These are phyloP conservation scores for Tauraco erythrolophus DNA, from an alignment of 2,113 vertebrate species.

Conservation along the genomic window DNA sequence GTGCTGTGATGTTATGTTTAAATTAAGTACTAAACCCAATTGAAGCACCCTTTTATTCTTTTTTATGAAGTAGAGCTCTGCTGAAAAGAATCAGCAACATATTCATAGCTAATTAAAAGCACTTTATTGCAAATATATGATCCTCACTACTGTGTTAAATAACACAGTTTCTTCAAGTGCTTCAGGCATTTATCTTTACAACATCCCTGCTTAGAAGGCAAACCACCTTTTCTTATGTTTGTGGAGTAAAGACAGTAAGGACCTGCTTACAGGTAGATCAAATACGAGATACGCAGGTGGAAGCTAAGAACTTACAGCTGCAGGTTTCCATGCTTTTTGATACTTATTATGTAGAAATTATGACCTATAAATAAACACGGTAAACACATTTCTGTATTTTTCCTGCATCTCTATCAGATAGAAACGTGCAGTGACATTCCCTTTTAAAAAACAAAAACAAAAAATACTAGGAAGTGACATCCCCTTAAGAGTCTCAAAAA, in stretches of 20 bases:
- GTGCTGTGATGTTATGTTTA: neutral
- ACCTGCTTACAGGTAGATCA: neutral
- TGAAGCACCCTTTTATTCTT: neutral
- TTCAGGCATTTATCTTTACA: neutral
- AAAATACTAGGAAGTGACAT: neutral
- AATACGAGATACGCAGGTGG: neutral
- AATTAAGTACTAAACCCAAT: neutral
- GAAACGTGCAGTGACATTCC: neutral
- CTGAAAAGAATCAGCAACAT: neutral
- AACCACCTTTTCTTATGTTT: neutral
- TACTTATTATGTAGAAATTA: neutral
- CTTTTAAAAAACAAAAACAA: neutral
- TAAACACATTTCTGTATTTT: neutral
- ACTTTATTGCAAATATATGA: neutral
- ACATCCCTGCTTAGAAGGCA: neutral
- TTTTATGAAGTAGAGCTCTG: neutral
- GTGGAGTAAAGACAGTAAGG: neutral
- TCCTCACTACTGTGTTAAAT: neutral
- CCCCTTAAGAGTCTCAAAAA: neutral
- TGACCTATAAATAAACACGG: neutral
- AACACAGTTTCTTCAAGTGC: neutral
- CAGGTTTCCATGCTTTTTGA: neutral
- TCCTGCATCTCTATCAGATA: neutral
- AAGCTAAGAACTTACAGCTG: neutral
- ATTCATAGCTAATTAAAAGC: neutral